phyloP scores from a whole-genome alignment of 2,888 invertebrate genomes.

The Brachyptera putata region DNA sequence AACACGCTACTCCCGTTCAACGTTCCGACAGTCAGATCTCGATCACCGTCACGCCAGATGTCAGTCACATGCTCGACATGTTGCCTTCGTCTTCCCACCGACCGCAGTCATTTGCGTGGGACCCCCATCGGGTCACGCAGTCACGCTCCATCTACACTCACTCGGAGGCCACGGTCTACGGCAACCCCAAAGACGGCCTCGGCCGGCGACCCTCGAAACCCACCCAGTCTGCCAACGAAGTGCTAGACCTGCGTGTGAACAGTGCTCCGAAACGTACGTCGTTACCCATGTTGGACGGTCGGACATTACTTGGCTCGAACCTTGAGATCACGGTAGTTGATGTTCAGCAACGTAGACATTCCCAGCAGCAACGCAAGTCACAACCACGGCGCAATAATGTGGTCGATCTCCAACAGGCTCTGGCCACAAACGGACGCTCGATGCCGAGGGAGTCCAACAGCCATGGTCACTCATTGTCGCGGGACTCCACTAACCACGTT shows the following conservation, averaged over 20 bases:
- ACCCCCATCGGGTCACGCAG: conserved; percentile 46
- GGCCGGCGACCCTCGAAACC: conserved; percentile 42
- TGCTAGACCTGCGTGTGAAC: conserved; percentile 62
- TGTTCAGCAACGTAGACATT: conserved; percentile 41
- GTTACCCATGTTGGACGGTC: conserved; percentile 46
- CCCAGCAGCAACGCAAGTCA: conserved; percentile 15
- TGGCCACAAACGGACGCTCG: not conserved
- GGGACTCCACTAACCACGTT: no score
- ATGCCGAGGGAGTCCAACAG: conserved; percentile 11
- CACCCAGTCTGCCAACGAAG: conserved; percentile 44
- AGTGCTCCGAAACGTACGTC: conserved; percentile 40
- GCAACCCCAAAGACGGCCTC: conserved; percentile 66
- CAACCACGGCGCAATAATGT: conserved; percentile 29
- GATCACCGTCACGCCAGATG: conserved; percentile 49
- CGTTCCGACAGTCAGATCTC: conserved; percentile 43
- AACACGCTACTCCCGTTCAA: conserved; percentile 35
- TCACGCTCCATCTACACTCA: conserved; percentile 57
- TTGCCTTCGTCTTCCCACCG: conserved; percentile 35
- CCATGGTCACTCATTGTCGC: no score
- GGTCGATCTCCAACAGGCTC: not conserved
- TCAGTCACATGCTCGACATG: conserved; percentile 43
- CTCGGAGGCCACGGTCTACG: conserved; percentile 55
- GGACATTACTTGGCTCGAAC: conserved; percentile 56
- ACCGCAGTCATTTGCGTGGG: conserved; percentile 32
- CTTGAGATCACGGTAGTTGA: conserved; percentile 66